Conservation (phyloP, 1,140 invertebrate genomes). For the Hyposmocoma kahamanoa region DNA sequence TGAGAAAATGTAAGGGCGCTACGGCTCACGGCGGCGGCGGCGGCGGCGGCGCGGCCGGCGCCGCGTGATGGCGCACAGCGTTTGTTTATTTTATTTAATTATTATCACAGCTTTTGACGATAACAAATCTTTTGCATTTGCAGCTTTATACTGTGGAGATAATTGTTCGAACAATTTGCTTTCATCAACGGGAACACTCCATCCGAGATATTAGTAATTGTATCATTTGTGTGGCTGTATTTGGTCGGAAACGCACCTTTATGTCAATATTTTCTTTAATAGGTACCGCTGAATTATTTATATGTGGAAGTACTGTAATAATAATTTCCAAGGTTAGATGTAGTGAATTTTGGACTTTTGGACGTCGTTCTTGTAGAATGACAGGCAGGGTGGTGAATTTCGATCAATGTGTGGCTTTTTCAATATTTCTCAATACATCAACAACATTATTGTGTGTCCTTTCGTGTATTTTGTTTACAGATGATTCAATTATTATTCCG, state of each 20-base stretch:
- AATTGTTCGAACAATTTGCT: conserved; percentile 60
- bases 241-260: not conserved
- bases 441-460: not conserved
- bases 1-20: too few species aligned
- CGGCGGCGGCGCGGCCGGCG: conserved; percentile 41
- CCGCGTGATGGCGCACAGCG: conserved; percentile 35
- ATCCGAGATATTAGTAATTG: conserved; percentile 2
- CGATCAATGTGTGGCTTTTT: not conserved
- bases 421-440: not conserved
- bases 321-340: too few species aligned
- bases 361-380: not conserved
- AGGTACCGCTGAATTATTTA: too few species aligned
- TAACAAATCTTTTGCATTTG: conserved; percentile 73
- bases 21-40: too few species aligned
- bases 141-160: conserved; percentile 61
- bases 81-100: conserved; percentile 65
- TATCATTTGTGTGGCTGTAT: not conserved
- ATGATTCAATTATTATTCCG: conserved; percentile 2
- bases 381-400: not conserved
- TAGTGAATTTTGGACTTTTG: too few species aligned
- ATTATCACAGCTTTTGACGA: conserved; percentile 74
- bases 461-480: conserved; percentile 5
- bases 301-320: too few species aligned
- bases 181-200: conserved; percentile 1
- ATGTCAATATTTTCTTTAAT: not conserved